Base-by-base conservation (phyloP, 2,113 vertebrate species). In the Corythaixoides concolor region DNA sequence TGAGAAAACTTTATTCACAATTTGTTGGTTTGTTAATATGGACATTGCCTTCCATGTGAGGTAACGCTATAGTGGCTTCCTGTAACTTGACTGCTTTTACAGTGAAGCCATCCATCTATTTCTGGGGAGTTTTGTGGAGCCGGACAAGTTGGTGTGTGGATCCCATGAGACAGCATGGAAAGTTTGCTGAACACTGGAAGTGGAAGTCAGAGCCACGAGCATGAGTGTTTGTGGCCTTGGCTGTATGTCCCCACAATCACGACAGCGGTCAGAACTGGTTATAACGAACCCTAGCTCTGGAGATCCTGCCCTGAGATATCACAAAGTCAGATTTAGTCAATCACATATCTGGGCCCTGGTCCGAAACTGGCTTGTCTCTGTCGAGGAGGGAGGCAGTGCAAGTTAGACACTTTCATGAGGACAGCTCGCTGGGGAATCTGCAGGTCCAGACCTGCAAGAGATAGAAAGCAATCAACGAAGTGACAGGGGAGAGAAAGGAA, bases 381-480 rank as follows among this genome's bases (percentile, higher is more conserved):
- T 9, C 0, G 0, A 55, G 43, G 47, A 84, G 20, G 33, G 41
- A 32, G 24, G 37, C 27, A 49, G 7, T 8, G 21, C 30, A 50
- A 59, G 16, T 39, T 27, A 33, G n/a, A 26, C 19, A 5, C 1
- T 8, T 10, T 39, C 37, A 19, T 13, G 24, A 11, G 24, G 43
- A 53, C 9, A 62, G 27, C 21, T 89, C 47, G 23, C 39, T 67
- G 24, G 1, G 18, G 28, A 9, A 33, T 32, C 47, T 86, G 39
- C 81, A 67, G 33, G 21, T 72, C 28, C 74, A 82, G 43, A 55
- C 49, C 24, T 45, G 32, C 26, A 66, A 56, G 22, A 2, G 3
- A 56, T 3, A 9, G 23, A 56, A 30, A 82, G 32, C 24, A 45
- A 24, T 30, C 18, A 15, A 41, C 52, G 10, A 45, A 35, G 43